Evolutionary conservation across 1,140 invertebrate species (phyloP).

Genomic region (Orchesella cincta): DNA sequence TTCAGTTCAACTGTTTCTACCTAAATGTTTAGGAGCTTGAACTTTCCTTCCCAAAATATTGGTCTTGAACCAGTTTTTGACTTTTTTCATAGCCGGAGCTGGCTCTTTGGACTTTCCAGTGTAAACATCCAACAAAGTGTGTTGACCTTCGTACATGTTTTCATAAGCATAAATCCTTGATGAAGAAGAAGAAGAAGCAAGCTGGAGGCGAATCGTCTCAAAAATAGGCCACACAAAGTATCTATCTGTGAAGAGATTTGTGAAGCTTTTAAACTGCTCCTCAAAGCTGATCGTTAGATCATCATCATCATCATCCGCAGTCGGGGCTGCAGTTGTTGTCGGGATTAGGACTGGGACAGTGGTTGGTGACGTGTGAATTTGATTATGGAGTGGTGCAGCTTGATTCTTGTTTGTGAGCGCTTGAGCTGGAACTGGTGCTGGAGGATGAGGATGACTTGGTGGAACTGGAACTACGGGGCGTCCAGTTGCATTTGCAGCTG

Average conservation of each 20-base stretch:
- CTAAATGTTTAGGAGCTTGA: conserved; percentile 14
- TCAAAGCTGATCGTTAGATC: conserved; percentile 35
- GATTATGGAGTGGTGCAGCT: neutral
- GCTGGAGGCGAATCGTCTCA: conserved; percentile 25
- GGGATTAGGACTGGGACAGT: neutral
- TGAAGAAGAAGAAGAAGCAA: no score
- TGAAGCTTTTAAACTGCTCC: conserved; percentile 36
- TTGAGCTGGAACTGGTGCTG: neutral
- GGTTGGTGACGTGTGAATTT: neutral
- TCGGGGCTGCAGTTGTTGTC: neutral
- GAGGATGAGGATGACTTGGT: neutral
- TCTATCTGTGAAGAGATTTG: conserved; percentile 36
- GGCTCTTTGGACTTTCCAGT: conserved; percentile 41
- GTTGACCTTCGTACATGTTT: conserved; percentile 23
- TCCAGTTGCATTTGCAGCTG: neutral
- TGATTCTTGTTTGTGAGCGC: neutral
- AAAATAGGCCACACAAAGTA: conserved; percentile 17
- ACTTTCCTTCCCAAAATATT: conserved; percentile 37
- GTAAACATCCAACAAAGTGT: conserved; percentile 30
- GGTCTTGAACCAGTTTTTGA: conserved; percentile 41
- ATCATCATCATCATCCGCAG: neutral
- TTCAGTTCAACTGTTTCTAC: neutral
- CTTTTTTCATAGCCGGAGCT: conserved; percentile 31
- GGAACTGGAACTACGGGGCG: no score
- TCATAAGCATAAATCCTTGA: conserved; percentile 15